phyloP scores from a whole-genome alignment of 1,140 invertebrate genomes.

The Oscheius sp. region DNA sequence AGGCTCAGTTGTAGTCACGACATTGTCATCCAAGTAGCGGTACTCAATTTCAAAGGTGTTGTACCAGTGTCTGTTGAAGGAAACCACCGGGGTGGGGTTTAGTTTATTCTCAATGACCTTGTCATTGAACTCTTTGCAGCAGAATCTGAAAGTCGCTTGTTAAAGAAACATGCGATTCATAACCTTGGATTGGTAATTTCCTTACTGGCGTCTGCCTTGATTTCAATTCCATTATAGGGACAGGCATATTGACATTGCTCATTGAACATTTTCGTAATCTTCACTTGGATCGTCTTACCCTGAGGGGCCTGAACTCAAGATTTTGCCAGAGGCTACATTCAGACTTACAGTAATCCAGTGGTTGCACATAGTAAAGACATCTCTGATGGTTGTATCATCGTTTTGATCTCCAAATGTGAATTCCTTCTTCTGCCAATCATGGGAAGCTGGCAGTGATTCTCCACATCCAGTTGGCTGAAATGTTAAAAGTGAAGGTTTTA shows the following conservation, averaged over 20 bases:
- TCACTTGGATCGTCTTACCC: conserved; percentile 4
- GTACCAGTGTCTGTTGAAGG: conserved; percentile 9
- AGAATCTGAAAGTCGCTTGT: not conserved
- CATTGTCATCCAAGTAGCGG: not conserved
- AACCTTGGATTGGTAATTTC: conserved; percentile 1
- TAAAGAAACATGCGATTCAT: not conserved
- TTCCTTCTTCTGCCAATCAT: not conserved
- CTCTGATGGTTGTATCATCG: not conserved
- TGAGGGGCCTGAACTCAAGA: not conserved
- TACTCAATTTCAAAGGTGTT: not conserved
- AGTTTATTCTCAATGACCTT: not conserved
- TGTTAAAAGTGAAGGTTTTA: not conserved
- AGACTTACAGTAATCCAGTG: conserved; percentile 14
- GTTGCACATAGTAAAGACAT: not conserved
- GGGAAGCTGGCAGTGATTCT: not conserved
- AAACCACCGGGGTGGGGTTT: conserved; percentile 14
- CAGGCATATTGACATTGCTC: conserved; percentile 12
- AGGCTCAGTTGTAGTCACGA: not conserved
- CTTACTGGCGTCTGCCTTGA: not conserved
- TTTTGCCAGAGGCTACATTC: not conserved
- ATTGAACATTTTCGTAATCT: not conserved
- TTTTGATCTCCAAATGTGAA: not conserved
- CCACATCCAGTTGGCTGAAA: conserved; percentile 9
- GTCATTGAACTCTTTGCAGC: conserved; percentile 15
- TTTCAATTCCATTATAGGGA: conserved; percentile 15